These are phyloP conservation scores for Oreonectes daqikongensis DNA, from an alignment of 2,797 vertebrate species.

Conservation along the genomic window DNA sequence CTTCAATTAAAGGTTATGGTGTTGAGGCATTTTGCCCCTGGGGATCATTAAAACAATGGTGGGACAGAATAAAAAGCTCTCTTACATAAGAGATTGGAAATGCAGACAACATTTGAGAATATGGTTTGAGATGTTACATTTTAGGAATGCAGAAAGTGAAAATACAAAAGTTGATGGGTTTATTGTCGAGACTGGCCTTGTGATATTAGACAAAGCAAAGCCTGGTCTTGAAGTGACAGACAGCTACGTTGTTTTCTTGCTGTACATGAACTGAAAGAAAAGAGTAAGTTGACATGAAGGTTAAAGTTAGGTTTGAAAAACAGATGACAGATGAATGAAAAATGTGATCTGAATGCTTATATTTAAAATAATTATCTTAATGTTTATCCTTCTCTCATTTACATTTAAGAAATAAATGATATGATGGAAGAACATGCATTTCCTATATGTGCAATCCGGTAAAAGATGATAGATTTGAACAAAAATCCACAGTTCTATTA, in stretches of 20 bases:
- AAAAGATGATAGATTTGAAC: too few species aligned
- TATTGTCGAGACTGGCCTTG: constrained; percentile 42
- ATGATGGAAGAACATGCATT: too few species aligned
- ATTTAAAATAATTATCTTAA: background rate
- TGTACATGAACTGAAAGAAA: constrained; percentile 15
- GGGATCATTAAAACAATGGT: constrained; percentile 42
- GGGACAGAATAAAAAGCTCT: constrained; percentile 25
- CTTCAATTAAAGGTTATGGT: constrained; percentile 30
- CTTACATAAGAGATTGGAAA: background rate
- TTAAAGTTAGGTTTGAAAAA: background rate
- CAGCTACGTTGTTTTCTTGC: background rate
- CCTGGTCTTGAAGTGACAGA: constrained; percentile 7
- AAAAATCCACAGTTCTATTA: too few species aligned
- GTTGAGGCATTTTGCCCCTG: constrained; percentile 22
- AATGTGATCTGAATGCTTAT: too few species aligned
- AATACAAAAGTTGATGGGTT: constrained; percentile 15
- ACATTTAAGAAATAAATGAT: too few species aligned
- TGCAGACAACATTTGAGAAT: constrained; percentile 8
- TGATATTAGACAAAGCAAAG: constrained; percentile 19
- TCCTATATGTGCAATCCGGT: too few species aligned
- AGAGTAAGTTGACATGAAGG: background rate
- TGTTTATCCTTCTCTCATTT: background rate
- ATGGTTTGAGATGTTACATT: constrained; percentile 10
- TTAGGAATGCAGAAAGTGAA: constrained; percentile 22
- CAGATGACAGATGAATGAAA: too few species aligned